Evolutionary conservation across 2,888 invertebrate genomes (phyloP).

Genomic region (Auanema sp.): DNA sequence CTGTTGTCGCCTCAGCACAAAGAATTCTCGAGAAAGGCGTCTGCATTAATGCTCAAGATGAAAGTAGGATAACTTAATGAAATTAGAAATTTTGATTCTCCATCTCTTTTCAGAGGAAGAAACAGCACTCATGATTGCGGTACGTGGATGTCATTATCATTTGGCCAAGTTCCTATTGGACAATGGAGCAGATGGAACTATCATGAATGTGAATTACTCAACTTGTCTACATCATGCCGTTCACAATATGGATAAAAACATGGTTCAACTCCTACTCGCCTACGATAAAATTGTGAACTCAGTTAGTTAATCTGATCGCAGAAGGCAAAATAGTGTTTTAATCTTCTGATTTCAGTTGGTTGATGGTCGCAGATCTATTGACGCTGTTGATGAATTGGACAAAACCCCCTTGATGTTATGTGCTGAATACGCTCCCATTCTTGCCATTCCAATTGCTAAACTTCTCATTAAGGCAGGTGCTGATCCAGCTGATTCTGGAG

Average conservation of each 20-base stretch:
- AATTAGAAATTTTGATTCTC: background rate
- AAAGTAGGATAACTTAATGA: conserved; percentile 1
- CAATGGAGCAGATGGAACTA: conserved; percentile 1
- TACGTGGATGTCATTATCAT: background rate
- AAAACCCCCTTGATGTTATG: background rate
- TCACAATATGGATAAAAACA: background rate
- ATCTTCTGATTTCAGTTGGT: background rate
- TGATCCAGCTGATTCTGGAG: background rate
- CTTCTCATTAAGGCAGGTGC: conserved; percentile 2
- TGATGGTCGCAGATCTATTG: conserved; percentile 3
- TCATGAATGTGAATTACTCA: background rate
- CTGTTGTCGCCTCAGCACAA: background rate
- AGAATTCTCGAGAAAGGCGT: background rate
- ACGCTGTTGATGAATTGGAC: background rate
- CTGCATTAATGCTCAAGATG: conserved; percentile 3
- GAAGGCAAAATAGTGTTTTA: background rate
- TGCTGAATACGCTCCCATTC: background rate
- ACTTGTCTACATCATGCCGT: conserved; percentile 1
- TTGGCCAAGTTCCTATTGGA: background rate
- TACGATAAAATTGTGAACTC: conserved; percentile 1
- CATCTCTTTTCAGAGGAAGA: background rate
- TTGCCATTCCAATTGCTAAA: background rate
- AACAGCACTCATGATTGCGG: background rate
- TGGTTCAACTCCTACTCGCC: background rate
- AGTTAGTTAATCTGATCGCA: background rate